These are phyloP conservation scores for Chelon labrosus DNA, from an alignment of 2,797 vertebrate genomes.

Conservation along the genomic window DNA sequence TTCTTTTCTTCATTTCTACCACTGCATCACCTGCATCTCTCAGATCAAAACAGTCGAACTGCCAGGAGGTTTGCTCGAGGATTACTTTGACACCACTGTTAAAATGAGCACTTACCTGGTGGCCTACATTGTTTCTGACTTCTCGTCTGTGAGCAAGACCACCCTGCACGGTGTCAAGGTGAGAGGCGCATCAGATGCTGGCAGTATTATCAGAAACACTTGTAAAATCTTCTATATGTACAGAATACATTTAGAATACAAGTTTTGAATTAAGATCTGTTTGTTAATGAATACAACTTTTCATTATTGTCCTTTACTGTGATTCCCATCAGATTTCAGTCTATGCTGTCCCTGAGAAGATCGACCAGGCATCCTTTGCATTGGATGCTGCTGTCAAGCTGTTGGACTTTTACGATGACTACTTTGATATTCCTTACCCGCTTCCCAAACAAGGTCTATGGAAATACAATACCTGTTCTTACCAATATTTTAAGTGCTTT, in stretches of 20 bases:
- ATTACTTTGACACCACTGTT: slow-evolving; percentile 91
- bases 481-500: too few species aligned
- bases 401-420: slow-evolving; percentile 94
- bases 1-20: too few species aligned
- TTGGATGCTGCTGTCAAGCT: slow-evolving; percentile 91
- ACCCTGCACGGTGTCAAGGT: slow-evolving; percentile 91
- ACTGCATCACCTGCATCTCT: slow-evolving; percentile 2
- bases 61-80: slow-evolving; percentile 87
- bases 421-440: slow-evolving; percentile 93
- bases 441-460: slow-evolving; percentile 92
- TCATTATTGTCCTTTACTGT: not conserved
- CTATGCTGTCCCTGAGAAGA: slow-evolving; percentile 91
- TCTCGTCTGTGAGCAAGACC: slow-evolving; percentile 90
- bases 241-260: not conserved
- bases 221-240: not conserved
- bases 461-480: not conserved
- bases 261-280: not conserved
- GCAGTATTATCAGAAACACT: too few species aligned
- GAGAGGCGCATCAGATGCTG: slow-evolving; percentile 22
- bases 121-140: slow-evolving; percentile 94
- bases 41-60: slow-evolving; percentile 88
- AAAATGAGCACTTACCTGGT: slow-evolving; percentile 96
- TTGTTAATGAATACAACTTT: not conserved
- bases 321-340: slow-evolving; percentile 86
- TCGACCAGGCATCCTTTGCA: slow-evolving; percentile 89